Evolutionary conservation across 2,113 vertebrate genomes (phyloP).

Genomic region (Chascanopsetta lugubris): DNA sequence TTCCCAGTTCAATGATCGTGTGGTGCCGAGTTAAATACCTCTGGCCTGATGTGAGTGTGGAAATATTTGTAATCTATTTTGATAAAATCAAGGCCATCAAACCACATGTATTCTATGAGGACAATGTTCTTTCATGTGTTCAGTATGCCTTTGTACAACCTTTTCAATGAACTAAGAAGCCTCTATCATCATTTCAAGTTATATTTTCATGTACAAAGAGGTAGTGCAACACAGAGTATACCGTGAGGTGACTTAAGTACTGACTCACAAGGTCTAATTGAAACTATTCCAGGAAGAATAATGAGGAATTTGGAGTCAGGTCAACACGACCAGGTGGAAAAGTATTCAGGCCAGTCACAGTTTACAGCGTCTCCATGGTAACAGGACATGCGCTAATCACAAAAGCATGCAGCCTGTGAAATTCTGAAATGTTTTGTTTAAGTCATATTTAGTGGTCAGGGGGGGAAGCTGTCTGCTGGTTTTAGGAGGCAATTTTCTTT

Average conservation of each 20-base stretch:
- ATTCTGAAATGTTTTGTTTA: constrained; percentile 24
- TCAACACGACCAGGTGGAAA: constrained; percentile 59
- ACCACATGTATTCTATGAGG: constrained; percentile 6
- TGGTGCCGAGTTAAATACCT: constrained; percentile 11
- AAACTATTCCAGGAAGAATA: constrained; percentile 52
- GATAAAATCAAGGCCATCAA: constrained; percentile 35
- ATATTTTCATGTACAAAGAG: background rate
- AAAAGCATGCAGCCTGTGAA: constrained; percentile 35
- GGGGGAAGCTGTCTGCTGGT: too few species aligned
- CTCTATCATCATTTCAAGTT: background rate
- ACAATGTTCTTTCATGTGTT: constrained; percentile 15
- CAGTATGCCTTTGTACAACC: constrained; percentile 23
- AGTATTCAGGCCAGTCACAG: constrained; percentile 48
- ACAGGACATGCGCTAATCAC: constrained; percentile 59
- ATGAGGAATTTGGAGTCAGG: constrained; percentile 44
- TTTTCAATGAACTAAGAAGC: constrained; percentile 7
- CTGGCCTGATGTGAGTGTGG: background rate
- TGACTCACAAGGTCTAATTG: constrained; percentile 34
- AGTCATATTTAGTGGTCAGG: background rate
- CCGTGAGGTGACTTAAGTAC: constrained; percentile 31
- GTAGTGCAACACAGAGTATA: background rate
- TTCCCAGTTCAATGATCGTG: constrained; percentile 3
- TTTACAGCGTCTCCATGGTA: constrained; percentile 60
- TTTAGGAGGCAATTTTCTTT: background rate
- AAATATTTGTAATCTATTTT: constrained; percentile 27